A percentile compares a stretch with the other conserved stretches of the same genome.
These are phyloP conservation scores for Muschampia plurimacula DNA, from an alignment of 2,888 invertebrate genomes.

Conservation along the genomic window DNA sequence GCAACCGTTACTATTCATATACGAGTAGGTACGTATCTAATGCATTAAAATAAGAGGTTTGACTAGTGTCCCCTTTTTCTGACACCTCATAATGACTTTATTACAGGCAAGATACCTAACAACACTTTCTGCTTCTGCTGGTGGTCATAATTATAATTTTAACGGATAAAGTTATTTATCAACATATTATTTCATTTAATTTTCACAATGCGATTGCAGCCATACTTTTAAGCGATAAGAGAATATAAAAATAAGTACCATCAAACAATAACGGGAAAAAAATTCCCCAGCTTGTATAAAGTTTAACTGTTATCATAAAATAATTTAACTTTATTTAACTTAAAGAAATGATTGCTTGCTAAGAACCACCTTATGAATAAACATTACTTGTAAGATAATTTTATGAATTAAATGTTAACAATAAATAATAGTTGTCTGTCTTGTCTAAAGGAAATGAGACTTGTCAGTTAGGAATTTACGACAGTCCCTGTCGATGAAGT, in stretches of 20 bases:
- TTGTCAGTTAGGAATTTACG: conserved; percentile 32
- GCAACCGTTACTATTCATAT: conserved; percentile 20
- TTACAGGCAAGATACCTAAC: conserved; percentile 42
- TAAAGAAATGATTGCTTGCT: neutral
- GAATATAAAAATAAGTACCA: neutral
- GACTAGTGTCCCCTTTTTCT: conserved; percentile 46
- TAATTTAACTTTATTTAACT: neutral
- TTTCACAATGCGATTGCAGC: neutral
- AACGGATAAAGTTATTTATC: neutral
- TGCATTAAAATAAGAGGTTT: conserved; percentile 48
- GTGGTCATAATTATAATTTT: neutral
- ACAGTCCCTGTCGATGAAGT: conserved; percentile 18
- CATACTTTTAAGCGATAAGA: neutral
- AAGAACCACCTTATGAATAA: neutral
- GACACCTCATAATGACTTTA: conserved; percentile 53
- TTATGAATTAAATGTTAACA: conserved; percentile 25
- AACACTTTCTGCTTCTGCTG: neutral
- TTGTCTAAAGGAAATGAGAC: conserved; percentile 26
- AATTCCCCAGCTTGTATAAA: neutral
- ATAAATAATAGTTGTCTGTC: conserved; percentile 26
- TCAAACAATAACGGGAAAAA: neutral
- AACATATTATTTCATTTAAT: neutral
- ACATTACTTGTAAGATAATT: conserved; percentile 14
- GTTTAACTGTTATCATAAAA: neutral
- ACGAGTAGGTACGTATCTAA: neutral